phyloP scores from a whole-genome alignment of 2,888 invertebrate species.

The Agrochola lota region DNA sequence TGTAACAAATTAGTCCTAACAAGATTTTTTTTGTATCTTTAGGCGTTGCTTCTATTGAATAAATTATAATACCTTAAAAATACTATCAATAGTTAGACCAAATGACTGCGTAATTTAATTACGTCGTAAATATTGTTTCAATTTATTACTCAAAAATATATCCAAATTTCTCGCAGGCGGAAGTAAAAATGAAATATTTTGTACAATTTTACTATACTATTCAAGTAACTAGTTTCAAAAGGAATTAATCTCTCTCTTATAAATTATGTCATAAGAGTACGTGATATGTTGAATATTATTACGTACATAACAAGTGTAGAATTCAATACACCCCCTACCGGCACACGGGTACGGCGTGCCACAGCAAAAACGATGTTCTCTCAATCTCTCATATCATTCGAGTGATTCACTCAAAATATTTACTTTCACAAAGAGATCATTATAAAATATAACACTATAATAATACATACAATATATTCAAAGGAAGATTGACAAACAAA shows the following conservation, averaged over 20 bases:
- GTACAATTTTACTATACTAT: constrained; percentile 17
- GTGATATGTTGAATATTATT: constrained; percentile 38
- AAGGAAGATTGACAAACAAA: constrained; percentile 40
- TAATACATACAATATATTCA: constrained; percentile 27
- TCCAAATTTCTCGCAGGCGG: neutral
- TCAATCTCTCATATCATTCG: neutral
- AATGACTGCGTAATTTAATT: neutral
- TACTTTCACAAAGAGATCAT: constrained; percentile 35
- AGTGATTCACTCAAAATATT: constrained; percentile 12
- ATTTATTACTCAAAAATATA: neutral
- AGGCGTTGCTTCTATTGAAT: neutral
- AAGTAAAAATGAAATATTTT: constrained; percentile 10
- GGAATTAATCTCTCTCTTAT: constrained; percentile 23
- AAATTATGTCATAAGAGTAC: constrained; percentile 29
- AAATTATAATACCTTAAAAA: constrained; percentile 11
- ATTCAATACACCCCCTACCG: neutral
- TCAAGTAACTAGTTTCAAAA: constrained; percentile 7
- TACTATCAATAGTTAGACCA: constrained; percentile 18
- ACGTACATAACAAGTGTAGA: constrained; percentile 39
- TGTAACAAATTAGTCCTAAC: constrained; percentile 13
- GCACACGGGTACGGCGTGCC: too few relatives aligned
- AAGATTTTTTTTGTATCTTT: neutral
- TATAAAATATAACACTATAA: constrained; percentile 40
- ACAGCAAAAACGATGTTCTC: neutral
- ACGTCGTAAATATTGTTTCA: constrained; percentile 9